Base-by-base conservation (phyloP, 2,888 invertebrate species). In the Trachelus stipa region DNA sequence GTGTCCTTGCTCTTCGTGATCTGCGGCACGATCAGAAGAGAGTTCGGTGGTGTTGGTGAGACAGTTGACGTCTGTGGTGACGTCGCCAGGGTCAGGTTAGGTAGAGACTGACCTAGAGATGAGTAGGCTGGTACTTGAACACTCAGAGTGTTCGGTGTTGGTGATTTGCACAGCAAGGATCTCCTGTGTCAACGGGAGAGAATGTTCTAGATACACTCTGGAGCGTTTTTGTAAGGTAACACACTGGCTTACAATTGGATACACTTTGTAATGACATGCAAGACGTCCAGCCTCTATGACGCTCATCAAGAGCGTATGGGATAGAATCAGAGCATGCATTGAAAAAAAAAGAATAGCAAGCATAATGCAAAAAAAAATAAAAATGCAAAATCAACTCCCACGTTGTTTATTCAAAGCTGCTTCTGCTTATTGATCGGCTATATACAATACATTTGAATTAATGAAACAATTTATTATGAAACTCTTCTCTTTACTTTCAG, bases 21-120 rank as follows among this genome's bases (percentile, higher is more conserved):
- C 83, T 91, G 90, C 68, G 92, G 92, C 80, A 92, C 91, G 80
- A 92, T 91, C 76, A 92, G 90, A 69, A 91, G 89, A 34, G 92
- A 91, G 81, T 90, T 91, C 12, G 91, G 92, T 74, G 92, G 91
- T 77, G 91, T 92, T 37, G 92, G 90, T 31, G 91, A 91, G 34
- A 91, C 90, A 23, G 90, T 90, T 33, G 91, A 91, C 12, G 91
- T 91, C 83, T 91, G 91, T 35, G 91, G 91, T 71, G 91, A 91
- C 30, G 91, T 91, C 12, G 91, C 91, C 73, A 91, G 84, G 33
- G 93, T 93, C 77, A 97, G 92, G 89, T 97, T 97, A 3, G 97
- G 97, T 86, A 97, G 92, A 88, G 96, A 97, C 90, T 97, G 96
- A 40, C 96, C 96, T 76, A 96, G 92, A 78, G 93, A 93, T 86